These are phyloP conservation scores for Aplysia californica DNA, from an alignment of 1,140 invertebrate species.

Conservation along the genomic window DNA sequence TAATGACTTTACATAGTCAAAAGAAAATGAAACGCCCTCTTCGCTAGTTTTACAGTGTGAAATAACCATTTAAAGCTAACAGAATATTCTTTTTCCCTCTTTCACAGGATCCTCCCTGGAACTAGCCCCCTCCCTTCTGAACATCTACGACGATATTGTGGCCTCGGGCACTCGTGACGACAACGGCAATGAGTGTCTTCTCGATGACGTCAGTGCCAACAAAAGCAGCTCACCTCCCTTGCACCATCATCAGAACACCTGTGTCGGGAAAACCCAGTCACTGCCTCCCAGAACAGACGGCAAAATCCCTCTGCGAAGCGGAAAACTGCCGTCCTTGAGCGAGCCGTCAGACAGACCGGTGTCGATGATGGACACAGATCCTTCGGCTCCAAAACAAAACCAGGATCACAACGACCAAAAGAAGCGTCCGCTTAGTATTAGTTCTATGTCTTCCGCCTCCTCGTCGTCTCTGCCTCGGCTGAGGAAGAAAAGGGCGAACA, in stretches of 20 bases:
- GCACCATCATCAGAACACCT: too few relatives aligned
- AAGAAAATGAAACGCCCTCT: background rate
- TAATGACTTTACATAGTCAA: background rate
- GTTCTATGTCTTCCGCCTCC: slow-evolving; percentile 83
- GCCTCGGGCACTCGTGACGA: slow-evolving; percentile 23
- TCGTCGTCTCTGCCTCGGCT: slow-evolving; percentile 72
- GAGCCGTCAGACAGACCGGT: background rate
- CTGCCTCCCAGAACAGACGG: slow-evolving; percentile 13
- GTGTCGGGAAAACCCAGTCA: slow-evolving; percentile 20
- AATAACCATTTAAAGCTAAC: background rate
- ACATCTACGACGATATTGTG: slow-evolving; percentile 74
- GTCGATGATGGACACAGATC: slow-evolving; percentile 7
- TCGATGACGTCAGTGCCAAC: slow-evolving; percentile 8
- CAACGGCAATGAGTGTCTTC: slow-evolving; percentile 26
- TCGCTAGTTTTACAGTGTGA: background rate
- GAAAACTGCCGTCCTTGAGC: background rate
- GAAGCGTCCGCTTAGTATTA: slow-evolving; percentile 80
- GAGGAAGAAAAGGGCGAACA: slow-evolving; percentile 50
- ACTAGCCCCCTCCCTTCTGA: slow-evolving; percentile 75
- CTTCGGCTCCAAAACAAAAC: background rate
- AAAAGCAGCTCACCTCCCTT: too few relatives aligned
- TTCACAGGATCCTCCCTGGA: slow-evolving; percentile 74
- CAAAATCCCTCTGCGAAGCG: slow-evolving; percentile 19
- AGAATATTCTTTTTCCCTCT: slow-evolving; percentile 55
- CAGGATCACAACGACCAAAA: slow-evolving; percentile 41